A percentile compares a stretch with the other conserved stretches of the same genome.
Evolutionary conservation across 2,113 vertebrate species (phyloP).

Genomic region (Odocoileus hemionus): DNA sequence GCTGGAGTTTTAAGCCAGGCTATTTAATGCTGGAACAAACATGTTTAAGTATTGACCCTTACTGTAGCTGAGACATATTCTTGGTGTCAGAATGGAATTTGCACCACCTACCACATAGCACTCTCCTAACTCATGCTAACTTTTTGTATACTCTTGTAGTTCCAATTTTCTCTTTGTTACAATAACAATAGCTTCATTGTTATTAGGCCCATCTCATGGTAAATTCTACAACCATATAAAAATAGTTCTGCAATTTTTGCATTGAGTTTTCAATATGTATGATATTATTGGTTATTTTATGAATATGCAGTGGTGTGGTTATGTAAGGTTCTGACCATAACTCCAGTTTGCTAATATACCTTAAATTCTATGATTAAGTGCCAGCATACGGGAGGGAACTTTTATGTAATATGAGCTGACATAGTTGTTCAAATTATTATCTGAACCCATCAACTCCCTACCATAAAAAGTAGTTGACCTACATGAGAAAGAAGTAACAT

Average conservation of each 20-base stretch:
- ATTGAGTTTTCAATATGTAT: not conserved
- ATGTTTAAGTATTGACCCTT: not conserved
- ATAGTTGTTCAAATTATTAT: slow-evolving; percentile 7
- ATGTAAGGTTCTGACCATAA: not conserved
- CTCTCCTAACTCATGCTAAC: not conserved
- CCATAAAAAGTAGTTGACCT: slow-evolving; percentile 16
- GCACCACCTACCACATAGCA: not conserved
- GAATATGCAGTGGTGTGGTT: not conserved
- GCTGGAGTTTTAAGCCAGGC: not conserved
- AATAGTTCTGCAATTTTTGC: not conserved
- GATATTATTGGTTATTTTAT: not conserved
- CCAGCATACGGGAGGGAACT: not conserved
- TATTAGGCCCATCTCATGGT: not conserved
- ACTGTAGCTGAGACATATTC: not conserved
- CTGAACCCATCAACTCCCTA: not conserved
- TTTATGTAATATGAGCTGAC: not conserved
- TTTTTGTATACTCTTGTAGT: not conserved
- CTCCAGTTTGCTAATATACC: not conserved
- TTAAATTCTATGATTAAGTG: slow-evolving; percentile 29
- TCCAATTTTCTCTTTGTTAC: not conserved
- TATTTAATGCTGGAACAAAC: not conserved
- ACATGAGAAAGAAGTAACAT: slow-evolving; percentile 10
- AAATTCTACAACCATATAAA: not conserved
- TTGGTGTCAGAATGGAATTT: not conserved
- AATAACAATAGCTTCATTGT: not conserved